Percentiles rank a stretch among this genome's conserved stretches.
phyloP scores from a whole-genome alignment of 2,888 invertebrate genomes.

The Drosophila vallismaia region DNA sequence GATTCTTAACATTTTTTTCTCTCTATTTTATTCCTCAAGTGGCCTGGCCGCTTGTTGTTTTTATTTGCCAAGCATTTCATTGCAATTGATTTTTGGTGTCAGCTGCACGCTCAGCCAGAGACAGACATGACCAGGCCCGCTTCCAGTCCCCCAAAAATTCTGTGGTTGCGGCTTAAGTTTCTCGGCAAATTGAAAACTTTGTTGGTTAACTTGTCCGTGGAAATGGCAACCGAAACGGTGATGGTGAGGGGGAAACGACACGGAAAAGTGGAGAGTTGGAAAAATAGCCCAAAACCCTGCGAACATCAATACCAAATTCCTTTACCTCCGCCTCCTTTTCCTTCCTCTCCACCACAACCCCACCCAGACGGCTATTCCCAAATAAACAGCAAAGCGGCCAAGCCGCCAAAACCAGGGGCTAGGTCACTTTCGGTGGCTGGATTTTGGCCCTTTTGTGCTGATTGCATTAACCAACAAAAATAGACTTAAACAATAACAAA shows the following conservation, averaged over 20 bases:
- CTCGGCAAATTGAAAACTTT: slow-evolving; percentile 77
- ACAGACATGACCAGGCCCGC: slow-evolving; percentile 30
- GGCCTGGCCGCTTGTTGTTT: slow-evolving; percentile 38
- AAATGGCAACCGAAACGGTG: slow-evolving; percentile 1
- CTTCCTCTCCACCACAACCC: not conserved
- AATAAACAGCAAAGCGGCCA: slow-evolving; percentile 37
- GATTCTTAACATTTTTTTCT: slow-evolving; percentile 7
- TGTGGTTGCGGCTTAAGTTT: slow-evolving; percentile 76
- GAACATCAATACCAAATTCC: slow-evolving; percentile 36
- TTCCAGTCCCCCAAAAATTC: slow-evolving; percentile 55
- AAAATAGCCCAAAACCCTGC: slow-evolving; percentile 14
- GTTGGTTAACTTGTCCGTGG: slow-evolving; percentile 49
- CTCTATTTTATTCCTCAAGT: not conserved
- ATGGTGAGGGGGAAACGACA: not conserved
- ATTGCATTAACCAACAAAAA: slow-evolving; percentile 48
- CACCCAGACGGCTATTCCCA: slow-evolving; percentile 5
- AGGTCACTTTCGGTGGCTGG: slow-evolving; percentile 39
- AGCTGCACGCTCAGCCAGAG: slow-evolving; percentile 60
- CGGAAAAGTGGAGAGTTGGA: not conserved
- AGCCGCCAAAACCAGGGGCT: slow-evolving; percentile 54
- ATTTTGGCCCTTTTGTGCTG: slow-evolving; percentile 36
- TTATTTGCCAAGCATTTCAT: slow-evolving; percentile 63
- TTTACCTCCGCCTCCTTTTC: slow-evolving; percentile 8
- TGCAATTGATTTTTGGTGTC: slow-evolving; percentile 79
- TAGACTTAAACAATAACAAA: slow-evolving; percentile 28